Conservation (phyloP, 2,888 invertebrate species). For the Oscheius sp. region DNA sequence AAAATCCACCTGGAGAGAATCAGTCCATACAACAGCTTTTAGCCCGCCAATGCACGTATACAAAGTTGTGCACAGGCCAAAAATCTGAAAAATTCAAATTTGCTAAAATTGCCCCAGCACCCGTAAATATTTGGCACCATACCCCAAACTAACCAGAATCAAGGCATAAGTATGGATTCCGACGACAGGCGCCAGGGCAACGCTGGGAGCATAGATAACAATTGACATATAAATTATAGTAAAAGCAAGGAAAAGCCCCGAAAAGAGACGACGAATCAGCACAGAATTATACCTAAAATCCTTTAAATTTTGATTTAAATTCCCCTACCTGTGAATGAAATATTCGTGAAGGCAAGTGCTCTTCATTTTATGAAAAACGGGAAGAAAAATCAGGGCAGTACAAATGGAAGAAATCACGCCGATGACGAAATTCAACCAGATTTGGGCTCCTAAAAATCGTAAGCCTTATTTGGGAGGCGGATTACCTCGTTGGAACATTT, state of each 20-base stretch:
- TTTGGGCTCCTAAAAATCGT: conserved; percentile 52
- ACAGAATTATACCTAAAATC: conserved; percentile 63
- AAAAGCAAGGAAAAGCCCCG: conserved; percentile 59
- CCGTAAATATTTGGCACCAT: too few species aligned
- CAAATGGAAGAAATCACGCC: conserved; percentile 61
- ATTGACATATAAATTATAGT: conserved; percentile 65
- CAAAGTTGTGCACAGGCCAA: conserved; percentile 61
- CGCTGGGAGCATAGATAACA: conserved; percentile 66
- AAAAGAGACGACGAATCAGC: conserved; percentile 59
- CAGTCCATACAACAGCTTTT: conserved; percentile 67
- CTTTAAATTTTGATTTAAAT: background rate
- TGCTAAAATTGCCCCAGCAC: too few species aligned
- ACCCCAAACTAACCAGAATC: conserved; percentile 48
- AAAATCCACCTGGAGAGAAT: conserved; percentile 53
- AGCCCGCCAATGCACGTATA: conserved; percentile 66
- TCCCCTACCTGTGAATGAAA: conserved; percentile 60
- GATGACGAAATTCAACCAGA: conserved; percentile 66
- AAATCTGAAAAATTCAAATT: conserved; percentile 47
- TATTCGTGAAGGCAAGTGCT: conserved; percentile 67
- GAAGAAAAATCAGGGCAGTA: conserved; percentile 63
- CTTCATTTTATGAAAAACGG: conserved; percentile 68
- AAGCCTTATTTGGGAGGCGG: background rate
- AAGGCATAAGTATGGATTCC: conserved; percentile 56
- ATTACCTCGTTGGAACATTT: conserved; percentile 64
- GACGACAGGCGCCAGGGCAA: conserved; percentile 63